Evolutionary conservation across 2,888 invertebrate species (phyloP), one percentile per base, ranked within the genome.

Genomic region (Tinea trinotella): DNA sequence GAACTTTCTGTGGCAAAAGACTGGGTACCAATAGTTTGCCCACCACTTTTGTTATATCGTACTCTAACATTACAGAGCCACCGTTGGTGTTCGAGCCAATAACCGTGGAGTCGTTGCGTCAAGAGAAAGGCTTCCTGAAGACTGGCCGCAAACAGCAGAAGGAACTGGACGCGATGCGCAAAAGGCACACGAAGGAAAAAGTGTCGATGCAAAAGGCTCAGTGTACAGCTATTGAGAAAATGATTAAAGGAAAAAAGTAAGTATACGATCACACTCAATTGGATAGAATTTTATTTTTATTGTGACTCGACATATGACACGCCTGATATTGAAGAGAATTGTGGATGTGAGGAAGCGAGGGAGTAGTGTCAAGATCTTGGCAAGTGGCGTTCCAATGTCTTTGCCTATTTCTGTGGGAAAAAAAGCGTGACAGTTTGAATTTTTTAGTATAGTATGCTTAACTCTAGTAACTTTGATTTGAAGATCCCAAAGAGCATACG

Each of bases 131-230:
- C 18, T 98, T 95, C 81, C 88, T 93, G 63, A 99, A 99, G 84
- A 92, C 95, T 30, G 91, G 94, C 49, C 93, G 97, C 66, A 99
- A 98, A 74, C 98, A 99, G 69, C 94, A 96, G 76, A 99, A 99
- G 69, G 99, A 99, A 65, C 74, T 96, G 58, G 99, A 99, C 56
- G 88, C 94, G 3, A 84, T 98, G 81, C 93, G 93, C 71, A 98
- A 98, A 73, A 92, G 94, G 55, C 98, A 99, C 66, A 89, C 93
- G 60, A 99, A 99, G 72, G 98, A 99, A 77, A 92, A 96, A 71
- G 87, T 93, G 67, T 80, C 92, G 20, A 90, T 99, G 71, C 98
- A 99, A 80, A 98, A 97, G 74, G 89, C 92, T 10, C 97, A 98
- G 74, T 97, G 97, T 74, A 84, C 91, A 1, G 92, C 96, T 20